Conservation (phyloP, 2,797 vertebrate species). For the Liparis tanakae region DNA sequence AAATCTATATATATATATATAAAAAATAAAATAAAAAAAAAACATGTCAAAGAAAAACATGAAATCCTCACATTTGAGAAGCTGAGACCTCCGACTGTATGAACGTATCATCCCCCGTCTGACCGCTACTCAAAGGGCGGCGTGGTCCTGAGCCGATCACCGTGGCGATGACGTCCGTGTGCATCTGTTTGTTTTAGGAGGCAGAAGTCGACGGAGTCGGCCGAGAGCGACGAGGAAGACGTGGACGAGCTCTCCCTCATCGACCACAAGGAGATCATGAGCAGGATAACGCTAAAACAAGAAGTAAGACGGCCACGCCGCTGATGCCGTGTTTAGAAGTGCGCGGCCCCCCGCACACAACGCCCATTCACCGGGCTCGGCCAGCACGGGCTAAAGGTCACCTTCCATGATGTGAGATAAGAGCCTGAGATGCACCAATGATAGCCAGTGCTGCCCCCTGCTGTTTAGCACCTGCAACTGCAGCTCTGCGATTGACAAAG, state of each 20-base stretch:
- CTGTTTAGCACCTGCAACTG: slow-evolving; percentile 40
- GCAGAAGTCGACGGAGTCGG: slow-evolving; percentile 72
- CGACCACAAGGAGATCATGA: slow-evolving; percentile 96
- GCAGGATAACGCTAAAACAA: slow-evolving; percentile 93
- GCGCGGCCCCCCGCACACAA: slow-evolving; percentile 27
- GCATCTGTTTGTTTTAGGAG: slow-evolving; percentile 53
- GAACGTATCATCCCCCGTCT: not conserved
- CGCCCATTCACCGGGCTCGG: slow-evolving; percentile 38
- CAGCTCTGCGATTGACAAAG: slow-evolving; percentile 30
- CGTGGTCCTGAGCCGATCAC: slow-evolving; percentile 13
- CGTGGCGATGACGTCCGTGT: not conserved
- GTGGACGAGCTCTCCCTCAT: slow-evolving; percentile 95
- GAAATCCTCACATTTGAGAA: not conserved
- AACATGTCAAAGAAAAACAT: not conserved
- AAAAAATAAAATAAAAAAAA: no score
- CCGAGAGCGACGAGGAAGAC: slow-evolving; percentile 83
- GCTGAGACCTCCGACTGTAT: not conserved
- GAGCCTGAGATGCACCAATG: slow-evolving; percentile 17
- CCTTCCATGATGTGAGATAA: slow-evolving; percentile 50
- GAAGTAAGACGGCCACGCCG: slow-evolving; percentile 80
- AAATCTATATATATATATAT: no score
- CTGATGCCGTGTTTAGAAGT: slow-evolving; percentile 23
- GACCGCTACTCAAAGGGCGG: not conserved
- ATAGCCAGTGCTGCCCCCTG: slow-evolving; percentile 70
- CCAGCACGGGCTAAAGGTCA: slow-evolving; percentile 48